Evolutionary conservation across 1,140 invertebrate species (phyloP).

Genomic region (Scylla paramamosain): DNA sequence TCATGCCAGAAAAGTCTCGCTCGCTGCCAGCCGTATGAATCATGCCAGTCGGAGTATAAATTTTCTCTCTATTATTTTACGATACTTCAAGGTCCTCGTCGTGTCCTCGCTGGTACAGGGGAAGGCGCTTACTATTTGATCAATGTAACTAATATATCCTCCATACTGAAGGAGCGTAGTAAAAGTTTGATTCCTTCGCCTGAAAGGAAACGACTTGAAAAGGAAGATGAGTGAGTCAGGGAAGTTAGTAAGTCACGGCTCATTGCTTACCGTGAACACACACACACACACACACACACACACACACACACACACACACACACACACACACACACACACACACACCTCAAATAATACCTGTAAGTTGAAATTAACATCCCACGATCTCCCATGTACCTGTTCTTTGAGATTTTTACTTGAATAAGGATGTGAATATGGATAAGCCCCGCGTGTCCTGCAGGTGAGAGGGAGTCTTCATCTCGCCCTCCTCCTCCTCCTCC

Average conservation of each 20-base stretch:
- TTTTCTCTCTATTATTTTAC: constrained; percentile 16
- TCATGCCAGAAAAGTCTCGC: constrained; percentile 19
- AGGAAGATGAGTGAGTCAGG: neutral
- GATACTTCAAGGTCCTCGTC: neutral
- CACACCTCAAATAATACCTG: neutral
- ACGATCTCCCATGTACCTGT: too few relatives aligned
- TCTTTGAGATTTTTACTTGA: too few relatives aligned
- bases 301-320: too few relatives aligned
- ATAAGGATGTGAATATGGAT: too few relatives aligned
- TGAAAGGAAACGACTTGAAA: neutral
- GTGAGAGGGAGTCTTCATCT: too few relatives aligned
- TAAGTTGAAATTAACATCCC: too few relatives aligned
- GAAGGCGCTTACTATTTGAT: neutral
- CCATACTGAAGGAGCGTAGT: neutral
- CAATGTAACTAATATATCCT: neutral
- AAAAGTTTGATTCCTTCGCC: neutral
- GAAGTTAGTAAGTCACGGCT: too few relatives aligned
- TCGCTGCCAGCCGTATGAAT: constrained; percentile 34
- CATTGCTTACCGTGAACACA: too few relatives aligned
- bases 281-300: too few relatives aligned
- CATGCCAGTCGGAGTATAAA: neutral
- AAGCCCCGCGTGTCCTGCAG: too few relatives aligned
- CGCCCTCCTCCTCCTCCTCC: too few relatives aligned
- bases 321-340: neutral
- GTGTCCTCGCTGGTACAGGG: neutral